Evolutionary conservation across 2,113 vertebrate species (phyloP).

Genomic region (Oxygymnocypris stewartii): DNA sequence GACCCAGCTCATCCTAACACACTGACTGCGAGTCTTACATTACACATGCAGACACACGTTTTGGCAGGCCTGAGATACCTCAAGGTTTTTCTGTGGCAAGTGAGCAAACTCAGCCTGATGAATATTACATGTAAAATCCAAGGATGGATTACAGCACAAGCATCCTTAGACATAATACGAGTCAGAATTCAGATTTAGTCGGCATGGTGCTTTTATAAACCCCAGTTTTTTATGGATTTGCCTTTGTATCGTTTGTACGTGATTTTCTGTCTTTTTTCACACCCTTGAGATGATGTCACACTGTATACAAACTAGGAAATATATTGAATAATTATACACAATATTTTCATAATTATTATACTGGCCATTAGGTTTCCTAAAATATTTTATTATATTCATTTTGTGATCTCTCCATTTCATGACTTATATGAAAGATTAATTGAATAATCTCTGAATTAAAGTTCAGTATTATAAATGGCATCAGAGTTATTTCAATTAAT

Average conservation of each 20-base stretch:
- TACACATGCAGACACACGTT: slow-evolving; percentile 32
- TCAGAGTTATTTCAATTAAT: neutral
- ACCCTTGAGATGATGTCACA: neutral
- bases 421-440: too few relatives aligned
- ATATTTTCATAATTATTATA: neutral
- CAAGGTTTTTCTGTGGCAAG: slow-evolving; percentile 48
- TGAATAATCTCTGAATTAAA: too few relatives aligned
- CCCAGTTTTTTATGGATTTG: neutral
- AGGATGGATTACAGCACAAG: slow-evolving; percentile 30
- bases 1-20: slow-evolving; percentile 45
- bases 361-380: neutral
- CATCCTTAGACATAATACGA: slow-evolving; percentile 34
- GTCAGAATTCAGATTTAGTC: slow-evolving; percentile 23
- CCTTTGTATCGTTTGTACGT: neutral
- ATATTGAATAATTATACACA: neutral
- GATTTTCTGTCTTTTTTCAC: too few relatives aligned
- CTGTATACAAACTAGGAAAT: too few relatives aligned
- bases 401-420: too few relatives aligned
- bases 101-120: slow-evolving; percentile 42
- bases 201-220: slow-evolving; percentile 2
- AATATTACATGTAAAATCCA: slow-evolving; percentile 51
- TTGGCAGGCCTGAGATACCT: slow-evolving; percentile 44
- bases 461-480: too few relatives aligned
- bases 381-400: neutral
- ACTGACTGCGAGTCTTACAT: slow-evolving; percentile 44